phyloP scores from a whole-genome alignment of 2,797 vertebrate species.

The Helicolenus hilgendorfi region DNA sequence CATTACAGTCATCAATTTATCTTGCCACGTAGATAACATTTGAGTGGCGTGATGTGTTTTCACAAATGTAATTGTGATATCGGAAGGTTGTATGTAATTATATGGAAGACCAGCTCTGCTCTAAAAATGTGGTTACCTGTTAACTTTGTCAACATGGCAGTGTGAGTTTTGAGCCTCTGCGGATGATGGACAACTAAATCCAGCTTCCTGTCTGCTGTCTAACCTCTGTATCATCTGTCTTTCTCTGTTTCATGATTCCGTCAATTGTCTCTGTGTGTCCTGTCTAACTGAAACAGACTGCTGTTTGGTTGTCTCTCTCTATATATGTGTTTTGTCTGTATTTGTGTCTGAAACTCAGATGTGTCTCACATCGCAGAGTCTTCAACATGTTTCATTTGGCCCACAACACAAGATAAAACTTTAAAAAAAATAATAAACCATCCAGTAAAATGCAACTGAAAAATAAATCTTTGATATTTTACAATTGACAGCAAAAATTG shows the following conservation, averaged over 20 bases:
- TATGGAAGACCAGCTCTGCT: neutral
- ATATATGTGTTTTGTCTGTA: constrained; percentile 68
- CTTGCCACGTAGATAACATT: too few species aligned
- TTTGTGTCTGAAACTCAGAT: constrained; percentile 80
- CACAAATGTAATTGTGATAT: too few species aligned
- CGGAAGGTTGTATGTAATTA: neutral
- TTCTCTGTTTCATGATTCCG: constrained; percentile 59
- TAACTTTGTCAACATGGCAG: neutral
- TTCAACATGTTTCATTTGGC: constrained; percentile 73
- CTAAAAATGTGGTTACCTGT: neutral
- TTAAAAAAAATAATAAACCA: neutral
- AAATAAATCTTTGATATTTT: neutral
- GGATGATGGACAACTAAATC: neutral
- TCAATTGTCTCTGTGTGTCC: constrained; percentile 67
- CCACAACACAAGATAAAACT: constrained; percentile 49
- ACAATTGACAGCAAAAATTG: neutral
- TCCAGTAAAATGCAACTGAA: neutral
- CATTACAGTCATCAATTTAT: too few species aligned
- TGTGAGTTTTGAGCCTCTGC: constrained; percentile 7
- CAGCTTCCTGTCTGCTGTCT: constrained; percentile 42
- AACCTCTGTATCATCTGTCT: constrained; percentile 69
- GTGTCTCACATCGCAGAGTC: constrained; percentile 68
- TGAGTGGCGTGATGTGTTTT: too few species aligned
- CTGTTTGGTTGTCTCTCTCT: constrained; percentile 51
- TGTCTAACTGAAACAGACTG: constrained; percentile 59